Conservation (phyloP, 2,797 vertebrate species). For the Lemur catta region DNA sequence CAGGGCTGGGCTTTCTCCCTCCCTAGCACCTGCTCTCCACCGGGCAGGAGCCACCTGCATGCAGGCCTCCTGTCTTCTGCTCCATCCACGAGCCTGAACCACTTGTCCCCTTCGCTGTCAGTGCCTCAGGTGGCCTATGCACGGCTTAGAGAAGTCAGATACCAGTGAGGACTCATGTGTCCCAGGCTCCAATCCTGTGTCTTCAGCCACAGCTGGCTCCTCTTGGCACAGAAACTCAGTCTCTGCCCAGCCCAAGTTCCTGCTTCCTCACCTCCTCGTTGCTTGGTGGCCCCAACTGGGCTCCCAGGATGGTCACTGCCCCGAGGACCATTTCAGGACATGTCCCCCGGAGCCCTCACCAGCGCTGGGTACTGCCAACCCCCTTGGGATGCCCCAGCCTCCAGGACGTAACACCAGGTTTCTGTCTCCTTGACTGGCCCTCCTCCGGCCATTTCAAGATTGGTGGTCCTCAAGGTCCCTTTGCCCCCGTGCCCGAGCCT, state of each 20-base stretch:
- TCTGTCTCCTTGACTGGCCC: background rate
- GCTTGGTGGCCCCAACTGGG: background rate
- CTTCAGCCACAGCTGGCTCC: background rate
- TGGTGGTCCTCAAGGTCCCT: background rate
- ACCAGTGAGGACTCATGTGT: rapidly evolving
- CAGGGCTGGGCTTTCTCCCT: too few species aligned
- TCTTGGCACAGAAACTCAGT: background rate
- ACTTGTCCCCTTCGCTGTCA: background rate
- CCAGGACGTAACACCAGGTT: background rate
- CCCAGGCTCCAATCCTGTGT: background rate
- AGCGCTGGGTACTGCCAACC: too few species aligned
- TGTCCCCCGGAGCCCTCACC: background rate
- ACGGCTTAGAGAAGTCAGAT: background rate
- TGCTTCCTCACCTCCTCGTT: too few species aligned
- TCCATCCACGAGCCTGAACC: background rate
- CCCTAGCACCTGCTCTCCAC: background rate
- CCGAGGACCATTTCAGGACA: background rate
- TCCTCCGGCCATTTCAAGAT: background rate
- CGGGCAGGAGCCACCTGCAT: background rate
- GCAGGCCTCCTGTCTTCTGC: background rate
- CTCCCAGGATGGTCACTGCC: background rate
- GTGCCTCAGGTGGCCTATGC: background rate
- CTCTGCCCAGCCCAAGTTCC: background rate
- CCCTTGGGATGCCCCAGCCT: background rate
- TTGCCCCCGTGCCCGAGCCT: background rate